phyloP scores from a whole-genome alignment of 2,113 vertebrate genomes.

The Excalfactoria chinensis region DNA sequence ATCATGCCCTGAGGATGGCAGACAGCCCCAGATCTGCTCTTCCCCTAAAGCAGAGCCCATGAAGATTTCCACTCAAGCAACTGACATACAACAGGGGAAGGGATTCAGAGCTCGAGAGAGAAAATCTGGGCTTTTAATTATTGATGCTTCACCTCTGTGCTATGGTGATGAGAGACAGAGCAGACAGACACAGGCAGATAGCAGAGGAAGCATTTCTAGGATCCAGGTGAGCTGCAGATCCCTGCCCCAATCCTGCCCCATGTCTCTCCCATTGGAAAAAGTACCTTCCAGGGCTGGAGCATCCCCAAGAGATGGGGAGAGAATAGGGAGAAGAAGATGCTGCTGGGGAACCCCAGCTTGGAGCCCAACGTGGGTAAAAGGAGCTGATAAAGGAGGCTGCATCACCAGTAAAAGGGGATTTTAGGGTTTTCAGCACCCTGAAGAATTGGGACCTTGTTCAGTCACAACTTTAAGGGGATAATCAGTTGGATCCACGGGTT shows the following conservation, averaged over 20 bases:
- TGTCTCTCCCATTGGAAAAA: neutral
- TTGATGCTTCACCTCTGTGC: neutral
- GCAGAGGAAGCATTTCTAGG: accelerated
- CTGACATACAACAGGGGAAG: neutral
- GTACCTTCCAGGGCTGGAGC: neutral
- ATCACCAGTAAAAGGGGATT: accelerated
- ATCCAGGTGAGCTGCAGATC: neutral
- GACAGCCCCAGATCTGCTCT: neutral
- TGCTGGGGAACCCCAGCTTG: neutral
- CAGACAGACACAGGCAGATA: neutral
- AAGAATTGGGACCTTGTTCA: slow-evolving; percentile 25
- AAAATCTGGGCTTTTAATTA: slow-evolving; percentile 20
- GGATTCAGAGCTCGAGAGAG: neutral
- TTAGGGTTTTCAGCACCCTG: slow-evolving; percentile 2
- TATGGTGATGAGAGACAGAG: neutral
- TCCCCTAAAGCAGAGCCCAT: neutral
- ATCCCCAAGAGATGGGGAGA: neutral
- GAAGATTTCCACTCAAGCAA: slow-evolving; percentile 3
- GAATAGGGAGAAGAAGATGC: neutral
- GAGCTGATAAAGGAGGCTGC: neutral
- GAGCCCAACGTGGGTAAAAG: neutral
- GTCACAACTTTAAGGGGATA: slow-evolving; percentile 49
- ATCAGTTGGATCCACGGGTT: slow-evolving; percentile 34
- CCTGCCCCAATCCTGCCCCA: neutral
- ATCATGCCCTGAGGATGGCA: accelerated